Evolutionary conservation across 2,888 invertebrate genomes (phyloP), one percentile per base, ranked within the genome.

Genomic region (Ypsolopha scabrella): DNA sequence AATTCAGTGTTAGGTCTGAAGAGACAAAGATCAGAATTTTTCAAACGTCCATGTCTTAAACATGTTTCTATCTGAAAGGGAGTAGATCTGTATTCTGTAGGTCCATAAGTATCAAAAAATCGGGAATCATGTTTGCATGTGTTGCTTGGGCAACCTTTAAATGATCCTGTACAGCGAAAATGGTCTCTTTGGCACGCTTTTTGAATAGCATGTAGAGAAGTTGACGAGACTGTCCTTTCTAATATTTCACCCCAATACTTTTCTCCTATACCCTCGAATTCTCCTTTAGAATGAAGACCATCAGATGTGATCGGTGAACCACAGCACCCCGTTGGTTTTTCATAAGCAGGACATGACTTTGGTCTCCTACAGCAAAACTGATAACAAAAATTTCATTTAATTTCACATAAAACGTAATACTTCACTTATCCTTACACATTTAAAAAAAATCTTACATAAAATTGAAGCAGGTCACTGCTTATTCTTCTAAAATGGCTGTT

Each of bases 401-500:
- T 14, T 48, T 35, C 2, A 9, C 7, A 43, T n/a, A 34, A 33
- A n/a, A n/a, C 39, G 39, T 39, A n/a, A 35, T n/a, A 46, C 7
- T 33, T 34, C 6, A 35, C 6, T 33, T 46, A n/a, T n/a, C 52
- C 47, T 41, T 48, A 54, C 51, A 53, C n/a, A 54, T 50, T 44
- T 52, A 52, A n/a, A n/a, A n/a, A n/a, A n/a, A n/a, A 48, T 80
- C 89, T 88, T 80, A 94, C 94, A 80, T 91, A 92, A 60, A 90
- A 92, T 63, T 93, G 90, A 55, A 94, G 79, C 53, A 94, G 75
- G 64, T 94, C 93, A 60, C 91, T 89, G 69, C 94, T 92, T 61
- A 94, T 92, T 60, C 94, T 89, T 63, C 95, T 88, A 75, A 95
- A 95, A 69, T 95, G 93, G 68, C 93, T 93, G 77, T 95, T 95